Base-by-base conservation (phyloP, 53 echinoderm and acorn worm species). In the Temnopleurus reevesii region DNA sequence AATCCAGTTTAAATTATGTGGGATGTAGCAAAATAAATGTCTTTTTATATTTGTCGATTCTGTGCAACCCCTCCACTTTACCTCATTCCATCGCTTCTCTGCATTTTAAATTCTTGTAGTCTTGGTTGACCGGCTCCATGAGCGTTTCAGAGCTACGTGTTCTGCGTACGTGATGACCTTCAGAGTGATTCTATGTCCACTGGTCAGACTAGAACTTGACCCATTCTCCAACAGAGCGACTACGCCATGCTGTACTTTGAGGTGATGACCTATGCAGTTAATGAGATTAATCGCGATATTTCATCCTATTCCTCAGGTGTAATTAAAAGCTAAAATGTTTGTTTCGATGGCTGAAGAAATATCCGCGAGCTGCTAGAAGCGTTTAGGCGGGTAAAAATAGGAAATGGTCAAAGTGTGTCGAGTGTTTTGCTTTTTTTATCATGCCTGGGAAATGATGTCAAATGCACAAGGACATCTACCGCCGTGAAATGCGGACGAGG, bases 201-300 rank as follows among this genome's bases (percentile, higher is more conserved):
- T 83, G 21, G 4, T 31, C 46, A 5, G 17, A 27, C 56, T 23
- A 83, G 83, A 83, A 54, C 83, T 55, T 56, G 54, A 56, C 54
- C 83, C 83, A 10, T 56, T 55, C 55, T 83, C 83, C 36, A 83
- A 38, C 83, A 27, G 83, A 35, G 83, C 55, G 54, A 23, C 30
- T 55, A 55, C 38, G 55, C 31, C 18, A 55, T 54, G 29, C 56
- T 83, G 83, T 53, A 83, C 83, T 83, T 83, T 83, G 28, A 54
- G 54, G 54, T 56, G 83, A 54, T 83, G 83, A 83, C 83, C 83
- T 56, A 7, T 83, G 18, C 56, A 55, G 29, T 49, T 83, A 83
- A 83, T 83, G 83, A 83, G 83, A 35, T 56, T 23, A 15, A 41
- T 18, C 8, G n/a, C n/a, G 41, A 71, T 21, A 79, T 41, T 79